phyloP scores from a whole-genome alignment of 1,140 invertebrate genomes.

The Bombus terrestris region DNA sequence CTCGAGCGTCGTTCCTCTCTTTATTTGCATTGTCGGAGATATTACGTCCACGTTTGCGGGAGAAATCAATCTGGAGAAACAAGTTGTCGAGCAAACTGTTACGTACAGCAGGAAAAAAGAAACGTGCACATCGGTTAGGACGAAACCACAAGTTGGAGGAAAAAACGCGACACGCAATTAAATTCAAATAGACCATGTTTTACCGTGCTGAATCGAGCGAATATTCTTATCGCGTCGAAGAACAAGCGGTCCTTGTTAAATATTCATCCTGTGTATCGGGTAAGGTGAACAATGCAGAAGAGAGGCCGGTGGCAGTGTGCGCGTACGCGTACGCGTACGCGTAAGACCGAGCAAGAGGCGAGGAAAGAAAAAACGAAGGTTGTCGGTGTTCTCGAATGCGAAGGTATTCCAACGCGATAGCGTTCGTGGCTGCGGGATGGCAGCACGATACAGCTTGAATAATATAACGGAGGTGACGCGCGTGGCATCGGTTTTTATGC shows the following conservation, averaged over 20 bases:
- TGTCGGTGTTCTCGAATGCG: slow-evolving; percentile 40
- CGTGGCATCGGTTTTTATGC: slow-evolving; percentile 34
- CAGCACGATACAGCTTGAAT: slow-evolving; percentile 73
- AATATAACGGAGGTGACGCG: slow-evolving; percentile 52
- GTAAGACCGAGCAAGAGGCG: background rate
- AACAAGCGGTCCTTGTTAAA: slow-evolving; percentile 66
- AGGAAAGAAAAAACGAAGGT: background rate
- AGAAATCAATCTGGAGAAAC: slow-evolving; percentile 16
- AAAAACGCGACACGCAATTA: slow-evolving; percentile 50
- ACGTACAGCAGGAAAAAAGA: background rate
- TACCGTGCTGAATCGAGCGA: background rate
- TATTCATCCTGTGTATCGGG: slow-evolving; percentile 69
- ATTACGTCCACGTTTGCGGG: background rate
- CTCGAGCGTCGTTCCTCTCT: background rate
- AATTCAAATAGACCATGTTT: slow-evolving; percentile 45
- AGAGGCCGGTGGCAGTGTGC: background rate
- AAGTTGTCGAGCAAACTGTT: background rate
- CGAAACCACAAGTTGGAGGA: slow-evolving; percentile 2
- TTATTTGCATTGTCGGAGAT: background rate
- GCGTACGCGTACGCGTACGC: background rate
- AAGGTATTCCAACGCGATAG: slow-evolving; percentile 56
- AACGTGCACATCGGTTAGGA: background rate
- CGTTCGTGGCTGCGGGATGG: slow-evolving; percentile 62
- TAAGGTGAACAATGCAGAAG: slow-evolving; percentile 41
- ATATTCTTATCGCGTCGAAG: slow-evolving; percentile 62